Evolutionary conservation across 37 sponge, comb jelly and placozoan genomes (phyloP).

Genomic region (Spongilla lacustris): DNA sequence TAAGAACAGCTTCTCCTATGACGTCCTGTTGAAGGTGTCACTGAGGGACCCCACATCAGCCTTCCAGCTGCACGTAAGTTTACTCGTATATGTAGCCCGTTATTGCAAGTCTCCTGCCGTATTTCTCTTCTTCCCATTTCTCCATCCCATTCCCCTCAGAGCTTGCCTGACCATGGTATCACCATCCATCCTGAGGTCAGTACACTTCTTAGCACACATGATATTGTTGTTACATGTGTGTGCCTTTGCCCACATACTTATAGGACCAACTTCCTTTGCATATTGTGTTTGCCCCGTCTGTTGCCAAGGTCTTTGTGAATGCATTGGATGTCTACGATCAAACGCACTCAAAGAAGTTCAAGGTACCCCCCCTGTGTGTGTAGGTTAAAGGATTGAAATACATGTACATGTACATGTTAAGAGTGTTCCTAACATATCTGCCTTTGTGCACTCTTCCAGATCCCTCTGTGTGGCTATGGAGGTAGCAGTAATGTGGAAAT

Average conservation of each 20-base stretch:
- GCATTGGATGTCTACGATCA: conserved; percentile 42
- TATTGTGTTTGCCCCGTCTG: conserved; percentile 33
- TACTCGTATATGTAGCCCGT: neutral
- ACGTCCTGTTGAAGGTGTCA: conserved; percentile 42
- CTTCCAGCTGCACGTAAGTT: conserved; percentile 19
- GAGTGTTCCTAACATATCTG: too few species aligned
- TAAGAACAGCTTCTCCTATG: conserved; percentile 31
- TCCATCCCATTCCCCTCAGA: neutral
- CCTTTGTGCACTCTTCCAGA: conserved; percentile 20
- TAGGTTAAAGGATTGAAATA: neutral
- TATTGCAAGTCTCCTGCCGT: neutral
- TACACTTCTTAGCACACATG: neutral
- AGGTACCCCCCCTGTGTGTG: neutral
- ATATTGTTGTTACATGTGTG: neutral
- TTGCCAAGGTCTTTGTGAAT: conserved; percentile 23
- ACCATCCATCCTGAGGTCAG: neutral
- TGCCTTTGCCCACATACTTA: neutral
- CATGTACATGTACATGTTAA: neutral
- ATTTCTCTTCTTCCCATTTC: conserved; percentile 2
- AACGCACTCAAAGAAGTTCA: conserved; percentile 46
- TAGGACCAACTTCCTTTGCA: conserved; percentile 15
- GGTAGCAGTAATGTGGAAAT: conserved; percentile 42
- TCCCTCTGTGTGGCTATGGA: conserved; percentile 71
- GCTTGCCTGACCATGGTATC: neutral
- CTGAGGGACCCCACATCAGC: conserved; percentile 14